Percentiles rank a stretch among this genome's conserved stretches.
Evolutionary conservation across 2,888 invertebrate species (phyloP).

Genomic region (Pammene aurita): DNA sequence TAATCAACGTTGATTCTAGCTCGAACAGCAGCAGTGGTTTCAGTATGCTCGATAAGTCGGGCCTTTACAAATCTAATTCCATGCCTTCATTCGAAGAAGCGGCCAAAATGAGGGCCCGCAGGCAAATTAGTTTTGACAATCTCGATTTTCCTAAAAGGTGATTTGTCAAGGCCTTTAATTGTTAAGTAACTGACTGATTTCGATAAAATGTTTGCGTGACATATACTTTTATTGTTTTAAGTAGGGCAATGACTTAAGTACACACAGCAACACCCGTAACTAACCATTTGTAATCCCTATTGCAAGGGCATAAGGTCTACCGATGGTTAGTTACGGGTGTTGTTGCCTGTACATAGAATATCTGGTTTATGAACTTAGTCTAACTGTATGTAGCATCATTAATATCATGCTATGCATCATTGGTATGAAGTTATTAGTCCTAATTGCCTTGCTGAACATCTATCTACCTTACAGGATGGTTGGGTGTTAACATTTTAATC

Average conservation of each 20-base stretch:
- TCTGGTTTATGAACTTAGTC: slow-evolving; percentile 25
- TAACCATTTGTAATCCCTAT: too few relatives aligned
- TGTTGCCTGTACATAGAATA: slow-evolving; percentile 2
- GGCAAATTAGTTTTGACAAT: slow-evolving; percentile 85
- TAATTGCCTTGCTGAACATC: not conserved
- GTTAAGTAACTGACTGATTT: slow-evolving; percentile 41
- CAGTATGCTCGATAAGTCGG: slow-evolving; percentile 64
- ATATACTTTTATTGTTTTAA: slow-evolving; percentile 38
- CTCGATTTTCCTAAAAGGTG: slow-evolving; percentile 77
- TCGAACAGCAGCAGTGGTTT: slow-evolving; percentile 68
- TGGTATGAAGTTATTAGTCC: slow-evolving; percentile 7
- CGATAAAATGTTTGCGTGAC: slow-evolving; percentile 43
- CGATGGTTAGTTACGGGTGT: too few relatives aligned
- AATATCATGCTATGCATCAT: slow-evolving; percentile 4
- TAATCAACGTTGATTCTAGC: slow-evolving; percentile 73
- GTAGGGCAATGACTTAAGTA: slow-evolving; percentile 29
- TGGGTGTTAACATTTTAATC: not conserved
- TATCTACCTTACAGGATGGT: not conserved
- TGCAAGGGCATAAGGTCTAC: too few relatives aligned
- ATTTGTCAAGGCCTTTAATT: slow-evolving; percentile 47
- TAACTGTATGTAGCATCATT: slow-evolving; percentile 12
- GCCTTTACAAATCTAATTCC: slow-evolving; percentile 70
- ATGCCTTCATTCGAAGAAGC: slow-evolving; percentile 78
- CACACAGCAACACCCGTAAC: too few relatives aligned
- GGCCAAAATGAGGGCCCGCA: slow-evolving; percentile 79